Evolutionary conservation across 2,113 vertebrate genomes (phyloP).

Genomic region (Larimichthys crocea): DNA sequence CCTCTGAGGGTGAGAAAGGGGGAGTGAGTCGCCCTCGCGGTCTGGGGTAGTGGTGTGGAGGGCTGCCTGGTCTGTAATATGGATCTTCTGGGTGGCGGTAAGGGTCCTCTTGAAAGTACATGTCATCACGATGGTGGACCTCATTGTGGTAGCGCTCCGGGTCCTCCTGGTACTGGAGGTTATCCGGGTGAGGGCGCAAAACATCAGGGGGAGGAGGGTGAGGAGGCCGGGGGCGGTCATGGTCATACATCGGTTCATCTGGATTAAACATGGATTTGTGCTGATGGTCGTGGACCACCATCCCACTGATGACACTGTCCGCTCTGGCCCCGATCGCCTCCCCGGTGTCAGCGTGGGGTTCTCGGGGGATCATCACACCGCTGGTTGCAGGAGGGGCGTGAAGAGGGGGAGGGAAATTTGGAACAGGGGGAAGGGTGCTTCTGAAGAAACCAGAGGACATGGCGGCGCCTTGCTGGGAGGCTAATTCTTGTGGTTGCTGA

Average conservation of each 20-base stretch:
- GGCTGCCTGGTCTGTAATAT: constrained; percentile 47
- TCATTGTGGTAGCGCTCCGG: constrained; percentile 44
- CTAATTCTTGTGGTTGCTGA: constrained; percentile 30
- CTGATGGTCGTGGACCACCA: constrained; percentile 79
- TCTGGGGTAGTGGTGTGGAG: constrained; percentile 50
- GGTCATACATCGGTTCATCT: constrained; percentile 36
- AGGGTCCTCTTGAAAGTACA: constrained; percentile 38
- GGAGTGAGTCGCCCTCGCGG: constrained; percentile 54
- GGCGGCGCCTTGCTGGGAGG: constrained; percentile 38
- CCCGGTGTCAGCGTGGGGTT: neutral
- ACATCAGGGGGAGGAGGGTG: constrained; percentile 37
- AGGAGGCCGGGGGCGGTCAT: constrained; percentile 2
- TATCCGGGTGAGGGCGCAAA: constrained; percentile 54
- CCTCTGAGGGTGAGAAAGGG: constrained; percentile 62
- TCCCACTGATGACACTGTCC: constrained; percentile 51
- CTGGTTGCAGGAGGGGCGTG: neutral
- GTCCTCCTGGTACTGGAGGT: constrained; percentile 76
- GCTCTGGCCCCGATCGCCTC: neutral
- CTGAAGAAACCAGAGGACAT: constrained; percentile 60
- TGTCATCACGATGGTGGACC: neutral
- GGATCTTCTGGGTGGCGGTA: constrained; percentile 46
- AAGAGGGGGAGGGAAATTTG: constrained; percentile 76
- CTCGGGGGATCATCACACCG: constrained; percentile 18
- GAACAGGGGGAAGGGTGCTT: constrained; percentile 77
- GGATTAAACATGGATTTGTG: constrained; percentile 67